Conservation (phyloP, 2,888 invertebrate genomes). For the Plebejus anna region DNA sequence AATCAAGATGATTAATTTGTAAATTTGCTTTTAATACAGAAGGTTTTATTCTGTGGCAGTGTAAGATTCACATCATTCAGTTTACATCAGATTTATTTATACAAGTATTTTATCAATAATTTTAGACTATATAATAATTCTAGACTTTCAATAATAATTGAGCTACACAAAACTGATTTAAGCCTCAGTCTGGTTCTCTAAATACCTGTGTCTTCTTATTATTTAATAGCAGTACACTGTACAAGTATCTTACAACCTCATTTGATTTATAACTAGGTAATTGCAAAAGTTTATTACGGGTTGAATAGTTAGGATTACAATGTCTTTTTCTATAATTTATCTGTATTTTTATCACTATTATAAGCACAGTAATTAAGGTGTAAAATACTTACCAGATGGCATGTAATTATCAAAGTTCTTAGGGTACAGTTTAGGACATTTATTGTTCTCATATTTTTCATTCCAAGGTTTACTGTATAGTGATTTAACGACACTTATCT, state of each 20-base stretch:
- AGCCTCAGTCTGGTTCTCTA: background rate
- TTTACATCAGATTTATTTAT: no score
- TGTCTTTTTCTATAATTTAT: background rate
- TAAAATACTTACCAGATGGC: slow-evolving; percentile 71
- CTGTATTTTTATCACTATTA: background rate
- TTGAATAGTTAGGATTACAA: background rate
- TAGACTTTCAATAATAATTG: background rate
- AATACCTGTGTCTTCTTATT: background rate
- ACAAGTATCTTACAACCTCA: background rate
- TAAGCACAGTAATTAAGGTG: background rate
- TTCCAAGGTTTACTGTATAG: slow-evolving; percentile 70
- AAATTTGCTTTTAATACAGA: no score
- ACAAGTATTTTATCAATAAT: no score
- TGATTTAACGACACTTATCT: slow-evolving; percentile 52
- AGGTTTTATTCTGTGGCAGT: no score
- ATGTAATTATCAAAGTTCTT: slow-evolving; percentile 78
- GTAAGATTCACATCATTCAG: no score
- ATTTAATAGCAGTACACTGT: background rate
- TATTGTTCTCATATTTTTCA: slow-evolving; percentile 71
- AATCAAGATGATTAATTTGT: no score
- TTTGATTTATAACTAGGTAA: background rate
- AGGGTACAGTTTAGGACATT: slow-evolving; percentile 77
- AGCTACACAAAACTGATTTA: background rate
- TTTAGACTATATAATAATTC: no score
- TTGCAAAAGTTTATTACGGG: background rate